Evolutionary conservation across 2,888 invertebrate genomes (phyloP).

Genomic region (Celastrina argiolus): DNA sequence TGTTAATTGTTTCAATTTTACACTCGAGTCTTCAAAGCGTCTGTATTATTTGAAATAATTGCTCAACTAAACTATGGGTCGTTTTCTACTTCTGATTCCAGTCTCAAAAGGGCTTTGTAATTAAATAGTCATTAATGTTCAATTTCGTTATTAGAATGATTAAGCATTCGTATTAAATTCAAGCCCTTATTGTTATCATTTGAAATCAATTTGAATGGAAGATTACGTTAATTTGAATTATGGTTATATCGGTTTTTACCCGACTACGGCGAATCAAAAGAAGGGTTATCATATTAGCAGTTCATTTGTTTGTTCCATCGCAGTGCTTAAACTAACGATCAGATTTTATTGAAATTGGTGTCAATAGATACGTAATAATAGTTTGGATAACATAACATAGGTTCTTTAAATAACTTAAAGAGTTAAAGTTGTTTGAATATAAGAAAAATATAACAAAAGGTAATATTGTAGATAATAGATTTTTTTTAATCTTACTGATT

Average conservation of each 20-base stretch:
- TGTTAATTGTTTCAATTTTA: conserved; percentile 7
- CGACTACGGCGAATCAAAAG: too few species aligned
- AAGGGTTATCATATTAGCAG: too few species aligned
- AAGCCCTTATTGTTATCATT: neutral
- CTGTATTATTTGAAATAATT: neutral
- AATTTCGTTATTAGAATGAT: conserved; percentile 6
- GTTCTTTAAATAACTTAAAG: too few species aligned
- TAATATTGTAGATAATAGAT: too few species aligned
- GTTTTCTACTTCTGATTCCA: conserved; percentile 1
- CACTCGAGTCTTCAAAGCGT: neutral
- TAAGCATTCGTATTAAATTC: neutral
- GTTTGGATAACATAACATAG: too few species aligned
- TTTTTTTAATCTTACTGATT: too few species aligned
- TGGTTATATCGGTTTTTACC: neutral
- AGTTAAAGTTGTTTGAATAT: too few species aligned
- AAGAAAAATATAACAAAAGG: too few species aligned
- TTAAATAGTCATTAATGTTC: conserved; percentile 7
- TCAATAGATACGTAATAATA: too few species aligned
- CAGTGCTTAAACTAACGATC: too few species aligned
- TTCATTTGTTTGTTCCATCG: too few species aligned
- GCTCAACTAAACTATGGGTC: neutral
- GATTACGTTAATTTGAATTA: neutral
- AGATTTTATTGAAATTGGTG: too few species aligned
- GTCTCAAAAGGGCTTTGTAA: conserved; percentile 12
- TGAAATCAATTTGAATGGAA: neutral